Base-by-base conservation (phyloP, 2,888 invertebrate genomes). In the Drosophila pullipes region DNA sequence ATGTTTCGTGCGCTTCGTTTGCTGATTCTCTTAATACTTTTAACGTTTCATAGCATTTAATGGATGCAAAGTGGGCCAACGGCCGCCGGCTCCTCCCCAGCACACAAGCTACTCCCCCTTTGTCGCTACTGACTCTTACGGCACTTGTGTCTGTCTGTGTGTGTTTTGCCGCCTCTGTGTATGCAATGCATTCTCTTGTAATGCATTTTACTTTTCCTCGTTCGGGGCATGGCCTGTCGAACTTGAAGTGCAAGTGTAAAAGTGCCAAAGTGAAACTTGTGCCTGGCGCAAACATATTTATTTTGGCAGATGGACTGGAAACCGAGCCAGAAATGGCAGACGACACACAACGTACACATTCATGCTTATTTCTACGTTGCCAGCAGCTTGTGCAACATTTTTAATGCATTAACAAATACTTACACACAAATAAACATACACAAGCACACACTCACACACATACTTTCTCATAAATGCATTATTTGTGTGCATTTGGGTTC, bases 271-370 rank as follows among this genome's bases (percentile, higher is more conserved):
- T 78, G 61, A 55, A 78, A 67, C 60, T 78, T 76, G 66, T 63
- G 31, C 57, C 75, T 73, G 81, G 70, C 74, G 73, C 81, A 87
- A 82, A 75, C 91, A 88, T 88, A 88, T 88, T 91, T 88, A 91
- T 88, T 88, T 88, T 88, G 87, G 88, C 88, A 91, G 87, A 88
- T 91, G 90, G 88, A 88, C 90, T 87, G 91, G 91, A 88, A 88
- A 88, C 66, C 61, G 54, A 66, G 73, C 65, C 78, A 69, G 73
- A 73, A 78, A 73, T 78, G 81, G 65, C 62, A 77, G 67, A 58
- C 61, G 61, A 47, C 69, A 58, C 13, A 68, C 13, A 31, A 22
- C 35, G 30, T n/a, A 58, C 25, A 28, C 39, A 49, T 22, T 54
- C 16, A 58, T n/a, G 39, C 35, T 55, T 28, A 57, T 37, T 57